Evolutionary conservation across 2,113 vertebrate species (phyloP).

Genomic region (Copsychus sechellarum): DNA sequence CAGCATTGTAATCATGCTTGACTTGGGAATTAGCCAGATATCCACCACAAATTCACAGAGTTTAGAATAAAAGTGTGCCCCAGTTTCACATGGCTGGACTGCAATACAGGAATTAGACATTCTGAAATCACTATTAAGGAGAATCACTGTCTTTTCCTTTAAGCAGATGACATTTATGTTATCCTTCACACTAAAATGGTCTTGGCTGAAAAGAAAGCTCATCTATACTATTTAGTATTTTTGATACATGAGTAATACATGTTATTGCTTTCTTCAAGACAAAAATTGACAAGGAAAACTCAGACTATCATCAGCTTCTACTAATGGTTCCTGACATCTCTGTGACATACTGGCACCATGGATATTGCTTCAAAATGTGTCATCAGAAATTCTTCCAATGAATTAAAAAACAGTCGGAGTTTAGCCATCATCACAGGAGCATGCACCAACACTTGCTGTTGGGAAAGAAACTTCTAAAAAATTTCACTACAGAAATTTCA

Average conservation of each 20-base stretch:
- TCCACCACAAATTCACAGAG: neutral
- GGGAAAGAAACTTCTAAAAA: neutral
- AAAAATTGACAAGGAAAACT: neutral
- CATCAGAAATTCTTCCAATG: neutral
- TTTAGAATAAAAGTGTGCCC: neutral
- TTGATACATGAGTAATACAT: neutral
- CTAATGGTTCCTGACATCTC: neutral
- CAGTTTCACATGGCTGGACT: neutral
- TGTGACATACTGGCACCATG: neutral
- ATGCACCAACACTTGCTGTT: neutral
- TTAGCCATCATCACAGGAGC: neutral
- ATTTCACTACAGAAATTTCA: neutral
- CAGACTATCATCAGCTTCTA: neutral
- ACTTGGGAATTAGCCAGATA: slow-evolving; percentile 46
- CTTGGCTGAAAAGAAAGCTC: neutral
- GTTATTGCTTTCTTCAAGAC: neutral
- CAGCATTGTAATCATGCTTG: slow-evolving; percentile 23
- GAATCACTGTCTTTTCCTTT: neutral
- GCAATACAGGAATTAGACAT: neutral
- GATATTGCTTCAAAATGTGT: neutral
- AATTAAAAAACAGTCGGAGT: neutral
- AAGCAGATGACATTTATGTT: neutral
- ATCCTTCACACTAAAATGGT: neutral
- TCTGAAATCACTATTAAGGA: neutral
- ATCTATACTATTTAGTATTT: neutral